Percentiles rank a stretch among this genome's conserved stretches.
Evolutionary conservation across 2,888 invertebrate species (phyloP).

Genomic region (Chydorus sphaericus): DNA sequence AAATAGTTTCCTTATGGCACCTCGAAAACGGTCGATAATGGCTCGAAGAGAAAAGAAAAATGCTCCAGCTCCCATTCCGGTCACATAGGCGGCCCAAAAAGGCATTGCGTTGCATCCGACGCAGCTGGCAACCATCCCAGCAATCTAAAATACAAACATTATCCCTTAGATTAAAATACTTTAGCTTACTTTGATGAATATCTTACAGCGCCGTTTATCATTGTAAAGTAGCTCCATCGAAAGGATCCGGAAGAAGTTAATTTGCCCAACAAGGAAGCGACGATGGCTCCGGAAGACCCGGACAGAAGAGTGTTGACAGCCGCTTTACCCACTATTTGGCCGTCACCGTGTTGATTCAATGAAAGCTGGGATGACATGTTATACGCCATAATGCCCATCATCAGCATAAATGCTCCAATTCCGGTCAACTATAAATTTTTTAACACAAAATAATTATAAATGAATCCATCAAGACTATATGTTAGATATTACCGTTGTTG

Average conservation of each 20-base stretch:
- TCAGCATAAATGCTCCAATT: constrained; percentile 36
- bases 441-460: too few relatives aligned
- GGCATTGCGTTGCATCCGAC: constrained; percentile 32
- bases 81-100: constrained; percentile 30
- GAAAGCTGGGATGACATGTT: constrained; percentile 35
- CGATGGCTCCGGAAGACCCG: constrained; percentile 27
- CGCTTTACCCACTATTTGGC: constrained; percentile 29
- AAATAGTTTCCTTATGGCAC: constrained; percentile 14
- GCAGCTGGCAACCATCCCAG: constrained; percentile 35
- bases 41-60: constrained; percentile 26
- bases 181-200: too few relatives aligned
- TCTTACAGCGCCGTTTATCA: constrained; percentile 37
- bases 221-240: constrained; percentile 32
- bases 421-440: constrained; percentile 32
- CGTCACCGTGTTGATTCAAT: constrained; percentile 31
- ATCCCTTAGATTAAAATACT: too few relatives aligned
- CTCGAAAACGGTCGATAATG: constrained; percentile 19
- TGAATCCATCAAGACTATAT: neutral
- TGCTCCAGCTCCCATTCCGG: constrained; percentile 31
- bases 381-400: constrained; percentile 39
- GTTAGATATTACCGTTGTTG: constrained; percentile 28
- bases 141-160: too few relatives aligned
- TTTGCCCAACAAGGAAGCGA: neutral
- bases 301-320: constrained; percentile 36
- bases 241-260: neutral